phyloP scores from a whole-genome alignment of 1,140 invertebrate species.

The Phymorhynchus buccinoides region DNA sequence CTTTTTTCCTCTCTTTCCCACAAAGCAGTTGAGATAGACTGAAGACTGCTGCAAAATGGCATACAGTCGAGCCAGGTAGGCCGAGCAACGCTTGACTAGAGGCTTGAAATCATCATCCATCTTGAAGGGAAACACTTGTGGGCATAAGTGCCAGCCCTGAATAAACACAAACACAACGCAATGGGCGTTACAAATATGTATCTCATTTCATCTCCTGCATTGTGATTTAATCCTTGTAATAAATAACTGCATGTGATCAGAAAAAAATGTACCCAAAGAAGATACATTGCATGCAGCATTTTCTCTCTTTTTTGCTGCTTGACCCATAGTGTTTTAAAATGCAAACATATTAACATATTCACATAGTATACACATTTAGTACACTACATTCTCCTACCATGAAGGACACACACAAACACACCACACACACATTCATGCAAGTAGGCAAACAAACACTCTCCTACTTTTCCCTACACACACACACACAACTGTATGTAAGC shows the following conservation, averaged over 20 bases:
- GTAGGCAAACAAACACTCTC: too few species aligned
- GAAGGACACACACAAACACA: slow-evolving; percentile 19
- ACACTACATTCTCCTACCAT: background rate
- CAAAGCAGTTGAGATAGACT: slow-evolving; percentile 61
- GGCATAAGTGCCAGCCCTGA: slow-evolving; percentile 66
- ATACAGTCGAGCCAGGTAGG: slow-evolving; percentile 63
- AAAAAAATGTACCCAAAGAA: too few species aligned
- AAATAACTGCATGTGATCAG: too few species aligned
- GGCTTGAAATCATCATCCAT: slow-evolving; percentile 52
- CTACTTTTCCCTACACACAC: too few species aligned
- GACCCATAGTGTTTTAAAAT: too few species aligned
- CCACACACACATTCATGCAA: slow-evolving; percentile 17
- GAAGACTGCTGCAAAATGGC: slow-evolving; percentile 63
- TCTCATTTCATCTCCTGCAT: too few species aligned
- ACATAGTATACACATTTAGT: background rate
- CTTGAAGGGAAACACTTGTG: slow-evolving; percentile 47
- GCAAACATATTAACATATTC: background rate
- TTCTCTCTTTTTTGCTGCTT: too few species aligned
- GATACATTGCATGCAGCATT: too few species aligned
- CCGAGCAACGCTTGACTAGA: slow-evolving; percentile 54
- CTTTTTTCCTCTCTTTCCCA: slow-evolving; percentile 51
- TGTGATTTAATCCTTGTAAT: too few species aligned
- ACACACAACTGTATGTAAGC: too few species aligned
- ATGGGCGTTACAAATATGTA: too few species aligned
- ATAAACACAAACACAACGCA: slow-evolving; percentile 33